phyloP scores from a whole-genome alignment of 2,888 invertebrate species.

The Petrophora chlorosata region DNA sequence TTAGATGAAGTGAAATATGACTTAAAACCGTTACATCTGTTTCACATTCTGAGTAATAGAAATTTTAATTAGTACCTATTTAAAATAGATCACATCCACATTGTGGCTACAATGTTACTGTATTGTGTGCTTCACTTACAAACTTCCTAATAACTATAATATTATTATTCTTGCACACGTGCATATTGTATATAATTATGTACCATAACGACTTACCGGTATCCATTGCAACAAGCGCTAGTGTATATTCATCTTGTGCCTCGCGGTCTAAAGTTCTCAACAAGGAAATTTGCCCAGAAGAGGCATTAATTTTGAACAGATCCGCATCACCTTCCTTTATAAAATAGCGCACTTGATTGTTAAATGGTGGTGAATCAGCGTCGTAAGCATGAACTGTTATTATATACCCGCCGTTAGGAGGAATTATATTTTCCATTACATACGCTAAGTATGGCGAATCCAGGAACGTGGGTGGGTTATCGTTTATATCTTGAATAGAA shows the following conservation, averaged over 20 bases:
- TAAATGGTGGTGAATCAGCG: slow-evolving; percentile 95
- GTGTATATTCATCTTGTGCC: slow-evolving; percentile 90
- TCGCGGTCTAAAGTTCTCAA: slow-evolving; percentile 93
- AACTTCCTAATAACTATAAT: background rate
- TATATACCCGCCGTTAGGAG: slow-evolving; percentile 91
- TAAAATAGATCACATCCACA: no score
- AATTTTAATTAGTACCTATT: no score
- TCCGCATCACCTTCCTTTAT: slow-evolving; percentile 96
- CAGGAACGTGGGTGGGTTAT: slow-evolving; percentile 95
- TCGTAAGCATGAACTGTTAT: slow-evolving; percentile 94
- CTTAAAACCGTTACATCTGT: no score
- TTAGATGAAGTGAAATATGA: no score
- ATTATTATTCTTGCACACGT: background rate
- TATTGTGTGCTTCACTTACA: background rate
- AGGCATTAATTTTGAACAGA: slow-evolving; percentile 95
- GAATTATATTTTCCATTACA: slow-evolving; percentile 96
- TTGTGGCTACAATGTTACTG: background rate
- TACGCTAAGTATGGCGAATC: slow-evolving; percentile 97
- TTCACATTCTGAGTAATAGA: no score
- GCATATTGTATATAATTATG: background rate
- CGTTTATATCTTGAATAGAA: slow-evolving; percentile 95
- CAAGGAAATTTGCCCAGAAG: slow-evolving; percentile 94
- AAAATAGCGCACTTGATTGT: slow-evolving; percentile 95
- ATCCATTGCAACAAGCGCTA: slow-evolving; percentile 96
- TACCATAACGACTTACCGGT: slow-evolving; percentile 86